Percentiles rank a stretch among this genome's conserved stretches.
These are phyloP conservation scores for Tillus elongatus DNA, from an alignment of 2,888 invertebrate genomes.

Conservation along the genomic window DNA sequence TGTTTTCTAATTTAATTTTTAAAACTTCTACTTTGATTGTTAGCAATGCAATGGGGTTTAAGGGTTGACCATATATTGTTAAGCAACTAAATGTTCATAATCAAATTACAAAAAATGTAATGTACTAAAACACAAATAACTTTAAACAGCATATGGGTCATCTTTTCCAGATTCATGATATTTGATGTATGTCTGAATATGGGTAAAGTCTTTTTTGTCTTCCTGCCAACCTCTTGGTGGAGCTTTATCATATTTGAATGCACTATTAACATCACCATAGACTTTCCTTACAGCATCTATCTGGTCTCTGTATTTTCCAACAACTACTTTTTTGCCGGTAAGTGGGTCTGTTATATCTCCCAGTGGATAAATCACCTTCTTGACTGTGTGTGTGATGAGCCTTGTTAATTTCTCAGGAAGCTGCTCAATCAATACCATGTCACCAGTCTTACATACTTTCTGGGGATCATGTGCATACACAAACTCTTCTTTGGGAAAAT, in stretches of 20 bases:
- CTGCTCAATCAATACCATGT: slow-evolving; percentile 69
- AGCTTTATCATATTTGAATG: slow-evolving; percentile 69
- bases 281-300: slow-evolving; percentile 57
- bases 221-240: slow-evolving; percentile 74
- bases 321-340: slow-evolving; percentile 69
- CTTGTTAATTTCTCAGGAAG: slow-evolving; percentile 63
- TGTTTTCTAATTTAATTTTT: no score
- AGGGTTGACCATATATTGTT: no score
- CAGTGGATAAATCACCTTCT: slow-evolving; percentile 68
- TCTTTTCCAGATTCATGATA: slow-evolving; percentile 69
- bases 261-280: slow-evolving; percentile 58
- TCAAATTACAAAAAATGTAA: no score
- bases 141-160: slow-evolving; percentile 60
- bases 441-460: slow-evolving; percentile 70
- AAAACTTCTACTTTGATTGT: no score
- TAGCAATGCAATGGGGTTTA: no score
- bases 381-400: slow-evolving; percentile 68
- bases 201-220: slow-evolving; percentile 72
- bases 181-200: slow-evolving; percentile 66
- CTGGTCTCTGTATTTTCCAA: slow-evolving; percentile 63
- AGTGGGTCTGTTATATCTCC: slow-evolving; percentile 84
- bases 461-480: slow-evolving; percentile 72
- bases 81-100: no score
- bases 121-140: no score
- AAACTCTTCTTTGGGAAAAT: slow-evolving; percentile 64